phyloP scores from a whole-genome alignment of 2,797 vertebrate species.

The Chelon labrosus region DNA sequence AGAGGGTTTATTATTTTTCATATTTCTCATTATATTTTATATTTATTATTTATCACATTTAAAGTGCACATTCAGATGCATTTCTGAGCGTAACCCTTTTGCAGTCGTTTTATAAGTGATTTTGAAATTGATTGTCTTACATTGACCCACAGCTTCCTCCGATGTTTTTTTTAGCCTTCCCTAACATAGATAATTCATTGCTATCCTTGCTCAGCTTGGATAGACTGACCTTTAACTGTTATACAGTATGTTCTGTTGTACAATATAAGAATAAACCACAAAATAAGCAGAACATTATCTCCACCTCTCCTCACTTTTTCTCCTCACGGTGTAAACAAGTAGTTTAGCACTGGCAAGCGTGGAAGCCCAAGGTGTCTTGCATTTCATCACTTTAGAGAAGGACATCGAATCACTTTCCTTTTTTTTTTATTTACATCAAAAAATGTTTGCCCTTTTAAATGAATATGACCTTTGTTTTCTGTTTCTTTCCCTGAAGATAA shows the following conservation, averaged over 20 bases:
- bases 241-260: slow-evolving; percentile 1
- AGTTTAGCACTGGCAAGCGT: slow-evolving; percentile 57
- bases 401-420: slow-evolving; percentile 61
- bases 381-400: slow-evolving; percentile 69
- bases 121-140: slow-evolving; percentile 9
- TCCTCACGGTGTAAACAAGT: slow-evolving; percentile 51
- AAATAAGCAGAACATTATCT: not conserved
- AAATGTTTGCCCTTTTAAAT: slow-evolving; percentile 50
- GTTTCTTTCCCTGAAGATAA: slow-evolving; percentile 64
- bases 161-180: slow-evolving; percentile 2
- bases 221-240: slow-evolving; percentile 24
- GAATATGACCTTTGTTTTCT: slow-evolving; percentile 59
- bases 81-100: slow-evolving; percentile 9
- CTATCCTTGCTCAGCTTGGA: slow-evolving; percentile 11
- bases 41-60: slow-evolving; percentile 1
- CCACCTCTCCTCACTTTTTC: slow-evolving; percentile 3
- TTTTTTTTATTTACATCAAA: slow-evolving; percentile 54
- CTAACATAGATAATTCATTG: slow-evolving; percentile 3
- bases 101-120: slow-evolving; percentile 14
- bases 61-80: slow-evolving; percentile 13
- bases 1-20: not conserved
- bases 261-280: slow-evolving; percentile 1
- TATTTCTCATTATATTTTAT: slow-evolving; percentile 2
- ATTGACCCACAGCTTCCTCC: slow-evolving; percentile 18
- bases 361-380: slow-evolving; percentile 67